Evolutionary conservation across 2,113 vertebrate species (phyloP), one percentile per base, ranked within the genome.

Genomic region (Loxodonta africana): DNA sequence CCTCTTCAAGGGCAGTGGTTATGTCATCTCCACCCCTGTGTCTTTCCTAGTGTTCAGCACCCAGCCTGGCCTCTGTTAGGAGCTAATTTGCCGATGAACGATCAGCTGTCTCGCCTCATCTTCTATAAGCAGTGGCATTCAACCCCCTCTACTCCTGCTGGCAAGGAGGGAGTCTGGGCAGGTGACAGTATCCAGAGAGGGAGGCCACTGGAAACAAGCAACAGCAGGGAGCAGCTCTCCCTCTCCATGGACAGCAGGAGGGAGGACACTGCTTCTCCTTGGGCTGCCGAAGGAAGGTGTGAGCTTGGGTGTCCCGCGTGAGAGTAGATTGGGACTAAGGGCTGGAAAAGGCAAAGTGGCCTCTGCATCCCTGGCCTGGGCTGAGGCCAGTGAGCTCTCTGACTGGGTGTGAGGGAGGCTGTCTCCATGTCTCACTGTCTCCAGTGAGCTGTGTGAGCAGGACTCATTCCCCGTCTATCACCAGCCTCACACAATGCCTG

Each of bases 361-460:
- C 21, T 71, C 20, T 15, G 1, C 0, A 0, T 15, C 37, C 12
- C 2, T 17, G 15, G 2, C 76, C 78, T 86, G 85, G 78, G 37
- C 41, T 25, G 33, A 26, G 23, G 10, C 46, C 25, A 3, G 25
- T 11, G 41, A 46, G 51, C 20, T 1, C 8, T n/a, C 33, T 5
- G 7, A 69, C 33, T 69, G 51, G 44, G 62, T n/a, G 48, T 30
- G 87, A 80, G 26, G 67, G 18, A 41, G 62, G 41, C n/a, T 77
- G 30, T 71, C 26, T 71, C 46, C 1, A 8, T 71, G 80, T 18
- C 37, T 37, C 37, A 37, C 37, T 37, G 76, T 63, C 53, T 41
- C 14, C 44, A 0, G 6, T 7, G 46, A 51, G 67, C 62, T 83
- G 51, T 7, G 0, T 11, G 28, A 94, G 84, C 46, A 1, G 57